These are phyloP conservation scores for Leuciscus waleckii DNA, from an alignment of 2,797 vertebrate genomes.

Conservation along the genomic window DNA sequence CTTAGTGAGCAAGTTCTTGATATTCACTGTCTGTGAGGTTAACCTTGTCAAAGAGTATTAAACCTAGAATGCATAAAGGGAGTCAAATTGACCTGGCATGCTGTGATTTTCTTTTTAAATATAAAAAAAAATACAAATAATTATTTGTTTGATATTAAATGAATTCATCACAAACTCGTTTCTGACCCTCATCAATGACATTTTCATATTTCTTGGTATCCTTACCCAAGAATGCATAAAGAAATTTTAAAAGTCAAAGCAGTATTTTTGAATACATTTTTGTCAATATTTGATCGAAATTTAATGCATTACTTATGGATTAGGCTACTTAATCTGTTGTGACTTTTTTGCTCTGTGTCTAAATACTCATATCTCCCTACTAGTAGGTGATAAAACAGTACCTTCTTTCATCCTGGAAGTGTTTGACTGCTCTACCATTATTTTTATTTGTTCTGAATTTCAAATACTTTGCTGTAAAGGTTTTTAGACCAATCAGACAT, in stretches of 20 bases:
- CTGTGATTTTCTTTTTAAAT: background rate
- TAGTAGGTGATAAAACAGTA: background rate
- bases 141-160: background rate
- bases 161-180: background rate
- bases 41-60: background rate
- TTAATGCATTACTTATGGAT: too few relatives aligned
- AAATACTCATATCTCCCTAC: background rate
- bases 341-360: background rate
- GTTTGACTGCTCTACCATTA: background rate
- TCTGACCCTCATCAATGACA: background rate
- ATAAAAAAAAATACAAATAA: too few relatives aligned
- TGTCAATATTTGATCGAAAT: too few relatives aligned
- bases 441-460: background rate
- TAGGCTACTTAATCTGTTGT: too few relatives aligned
- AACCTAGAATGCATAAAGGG: background rate
- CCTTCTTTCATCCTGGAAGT: background rate
- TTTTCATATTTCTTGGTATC: background rate
- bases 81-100: background rate
- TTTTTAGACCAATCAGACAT: constrained; percentile 13
- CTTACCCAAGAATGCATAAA: too few relatives aligned
- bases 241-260: too few relatives aligned
- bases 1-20: background rate
- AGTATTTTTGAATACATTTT: too few relatives aligned
- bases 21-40: background rate
- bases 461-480: background rate